Conservation (phyloP, 2,113 vertebrate species). For the Percopsis transmontana region DNA sequence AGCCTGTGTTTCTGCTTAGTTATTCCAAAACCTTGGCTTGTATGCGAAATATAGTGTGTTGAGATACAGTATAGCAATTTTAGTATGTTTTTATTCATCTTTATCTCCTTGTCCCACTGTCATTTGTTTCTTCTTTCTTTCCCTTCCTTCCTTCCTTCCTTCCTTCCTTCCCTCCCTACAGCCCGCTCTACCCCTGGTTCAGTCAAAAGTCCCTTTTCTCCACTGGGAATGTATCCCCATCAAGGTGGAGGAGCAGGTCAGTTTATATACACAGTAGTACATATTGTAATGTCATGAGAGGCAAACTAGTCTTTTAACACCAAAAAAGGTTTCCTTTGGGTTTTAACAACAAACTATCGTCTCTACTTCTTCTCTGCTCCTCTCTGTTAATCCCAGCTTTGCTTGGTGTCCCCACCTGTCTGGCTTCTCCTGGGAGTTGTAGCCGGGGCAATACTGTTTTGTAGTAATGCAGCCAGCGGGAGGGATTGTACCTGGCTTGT, state of each 20-base stretch:
- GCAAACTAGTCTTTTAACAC: too few species aligned
- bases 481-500: too few species aligned
- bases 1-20: background rate
- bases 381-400: too few species aligned
- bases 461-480: too few species aligned
- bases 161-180: slow-evolving; percentile 37
- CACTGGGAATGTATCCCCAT: slow-evolving; percentile 86
- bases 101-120: background rate
- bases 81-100: background rate
- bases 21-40: background rate
- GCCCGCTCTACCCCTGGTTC: slow-evolving; percentile 87
- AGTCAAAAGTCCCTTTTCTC: slow-evolving; percentile 87
- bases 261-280: slow-evolving; percentile 36
- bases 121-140: background rate
- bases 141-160: background rate
- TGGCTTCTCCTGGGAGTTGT: too few species aligned
- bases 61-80: too few species aligned
- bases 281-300: too few species aligned
- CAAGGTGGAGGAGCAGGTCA: slow-evolving; percentile 83
- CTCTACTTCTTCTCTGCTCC: too few species aligned
- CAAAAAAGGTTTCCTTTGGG: too few species aligned
- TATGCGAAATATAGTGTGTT: background rate
- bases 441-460: too few species aligned
- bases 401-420: too few species aligned
- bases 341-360: too few species aligned